phyloP scores from a whole-genome alignment of 2,888 invertebrate species.

The Papilio elwesi region DNA sequence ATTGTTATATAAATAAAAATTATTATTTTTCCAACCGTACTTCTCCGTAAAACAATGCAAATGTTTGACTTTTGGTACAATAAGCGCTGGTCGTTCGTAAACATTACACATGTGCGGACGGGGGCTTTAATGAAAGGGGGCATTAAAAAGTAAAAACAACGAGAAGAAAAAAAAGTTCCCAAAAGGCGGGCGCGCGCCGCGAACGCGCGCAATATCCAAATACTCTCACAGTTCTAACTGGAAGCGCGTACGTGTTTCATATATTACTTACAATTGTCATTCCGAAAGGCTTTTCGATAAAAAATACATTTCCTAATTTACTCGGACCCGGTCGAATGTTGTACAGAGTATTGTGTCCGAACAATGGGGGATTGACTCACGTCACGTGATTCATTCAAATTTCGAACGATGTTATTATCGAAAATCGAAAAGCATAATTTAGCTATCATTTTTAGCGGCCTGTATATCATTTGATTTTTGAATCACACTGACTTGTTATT shows the following conservation, averaged over 20 bases:
- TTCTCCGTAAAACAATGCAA: conserved; percentile 74
- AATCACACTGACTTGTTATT: background rate
- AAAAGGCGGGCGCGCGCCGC: conserved; percentile 47
- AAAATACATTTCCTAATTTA: conserved; percentile 83
- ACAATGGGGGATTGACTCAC: conserved; percentile 78
- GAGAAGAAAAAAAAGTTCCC: conserved; percentile 16
- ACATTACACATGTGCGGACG: conserved; percentile 40
- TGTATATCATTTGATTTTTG: conserved; percentile 16
- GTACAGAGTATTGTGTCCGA: conserved; percentile 69
- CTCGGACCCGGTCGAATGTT: conserved; percentile 57
- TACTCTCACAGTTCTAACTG: conserved; percentile 72
- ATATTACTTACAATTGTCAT: conserved; percentile 73
- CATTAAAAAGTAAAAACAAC: conserved; percentile 9
- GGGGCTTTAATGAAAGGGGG: conserved; percentile 13
- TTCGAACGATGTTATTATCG: conserved; percentile 55
- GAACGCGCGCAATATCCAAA: conserved; percentile 60
- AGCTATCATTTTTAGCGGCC: conserved; percentile 41
- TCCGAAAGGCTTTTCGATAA: conserved; percentile 77
- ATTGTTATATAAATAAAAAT: conserved; percentile 78
- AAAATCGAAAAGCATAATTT: conserved; percentile 50
- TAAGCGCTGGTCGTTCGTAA: conserved; percentile 43
- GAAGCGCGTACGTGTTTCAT: conserved; percentile 70
- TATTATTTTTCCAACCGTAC: conserved; percentile 52
- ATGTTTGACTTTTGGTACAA: conserved; percentile 62
- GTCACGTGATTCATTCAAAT: conserved; percentile 79